Conservation (phyloP, 2,113 vertebrate genomes). For the Rutilus rutilus region DNA sequence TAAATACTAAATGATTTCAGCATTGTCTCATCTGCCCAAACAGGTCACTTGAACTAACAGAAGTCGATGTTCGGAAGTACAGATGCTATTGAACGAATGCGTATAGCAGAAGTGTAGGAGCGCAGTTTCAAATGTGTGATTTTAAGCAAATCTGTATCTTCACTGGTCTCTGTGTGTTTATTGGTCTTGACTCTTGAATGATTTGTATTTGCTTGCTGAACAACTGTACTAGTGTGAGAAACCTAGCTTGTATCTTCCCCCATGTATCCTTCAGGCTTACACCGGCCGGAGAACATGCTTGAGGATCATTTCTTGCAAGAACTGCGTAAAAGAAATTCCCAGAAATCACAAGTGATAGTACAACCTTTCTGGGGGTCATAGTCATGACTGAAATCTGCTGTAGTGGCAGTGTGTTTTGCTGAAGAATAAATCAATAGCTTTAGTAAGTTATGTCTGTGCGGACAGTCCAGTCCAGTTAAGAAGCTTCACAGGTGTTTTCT, state of each 20-base stretch:
- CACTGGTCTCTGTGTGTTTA: background rate
- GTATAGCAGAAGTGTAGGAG: background rate
- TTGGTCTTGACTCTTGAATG: background rate
- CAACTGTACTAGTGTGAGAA: background rate
- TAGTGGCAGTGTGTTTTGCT: background rate
- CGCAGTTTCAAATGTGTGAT: background rate
- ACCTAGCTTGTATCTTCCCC: background rate
- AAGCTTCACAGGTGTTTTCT: background rate
- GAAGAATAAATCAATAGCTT: background rate
- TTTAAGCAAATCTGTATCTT: background rate
- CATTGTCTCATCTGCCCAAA: background rate
- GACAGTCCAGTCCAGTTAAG: background rate
- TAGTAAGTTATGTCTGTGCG: background rate
- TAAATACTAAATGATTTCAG: slow-evolving; percentile 1
- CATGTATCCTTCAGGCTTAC: background rate
- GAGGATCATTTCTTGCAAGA: background rate
- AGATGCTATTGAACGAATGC: background rate
- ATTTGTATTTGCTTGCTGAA: background rate
- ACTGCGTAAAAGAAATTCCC: background rate
- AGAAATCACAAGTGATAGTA: slow-evolving; percentile 2
- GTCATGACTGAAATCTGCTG: background rate
- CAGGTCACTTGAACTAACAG: background rate
- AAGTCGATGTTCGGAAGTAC: background rate
- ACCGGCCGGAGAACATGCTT: background rate
- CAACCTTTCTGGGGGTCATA: slow-evolving; percentile 4